These are phyloP conservation scores for Glyptemys insculpta DNA, from an alignment of 2,797 vertebrate species.

Conservation along the genomic window DNA sequence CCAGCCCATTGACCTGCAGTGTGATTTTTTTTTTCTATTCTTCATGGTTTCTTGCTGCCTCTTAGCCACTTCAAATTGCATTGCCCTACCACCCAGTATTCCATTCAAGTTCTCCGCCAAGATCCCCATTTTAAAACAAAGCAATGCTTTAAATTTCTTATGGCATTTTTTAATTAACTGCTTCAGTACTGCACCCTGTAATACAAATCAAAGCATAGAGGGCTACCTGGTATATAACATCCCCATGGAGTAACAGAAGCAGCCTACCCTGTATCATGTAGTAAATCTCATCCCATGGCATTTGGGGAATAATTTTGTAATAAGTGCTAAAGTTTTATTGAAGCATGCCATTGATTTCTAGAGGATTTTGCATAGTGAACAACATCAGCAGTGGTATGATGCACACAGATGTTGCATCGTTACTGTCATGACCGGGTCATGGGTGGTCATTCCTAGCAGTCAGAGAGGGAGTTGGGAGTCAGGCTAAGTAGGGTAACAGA, in stretches of 20 bases:
- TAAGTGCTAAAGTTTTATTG: conserved; percentile 28
- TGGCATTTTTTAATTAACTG: conserved; percentile 40
- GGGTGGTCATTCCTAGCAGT: not conserved
- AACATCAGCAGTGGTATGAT: fast-evolving
- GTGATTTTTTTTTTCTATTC: conserved; percentile 60
- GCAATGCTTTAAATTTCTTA: conserved; percentile 37
- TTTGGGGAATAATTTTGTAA: conserved; percentile 45
- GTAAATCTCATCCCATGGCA: conserved; percentile 46
- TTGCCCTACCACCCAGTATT: conserved; percentile 57
- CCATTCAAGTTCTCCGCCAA: conserved; percentile 51
- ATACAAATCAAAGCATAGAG: conserved; percentile 65
- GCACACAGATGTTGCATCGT: not conserved
- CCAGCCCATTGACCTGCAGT: conserved; percentile 64
- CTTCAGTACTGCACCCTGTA: conserved; percentile 39
- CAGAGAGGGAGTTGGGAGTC: not conserved
- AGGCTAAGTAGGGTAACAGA: not conserved
- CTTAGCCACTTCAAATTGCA: conserved; percentile 52
- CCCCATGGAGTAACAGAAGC: conserved; percentile 67
- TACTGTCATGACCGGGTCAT: not conserved
- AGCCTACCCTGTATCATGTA: conserved; percentile 58
- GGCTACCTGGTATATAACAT: conserved; percentile 74
- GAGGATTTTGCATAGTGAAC: conserved; percentile 8
- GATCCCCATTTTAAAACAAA: conserved; percentile 48
- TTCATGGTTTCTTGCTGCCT: conserved; percentile 66
- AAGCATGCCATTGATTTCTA: not conserved